Evolutionary conservation across 2,113 vertebrate species (phyloP).

Genomic region (Anguilla japonica): DNA sequence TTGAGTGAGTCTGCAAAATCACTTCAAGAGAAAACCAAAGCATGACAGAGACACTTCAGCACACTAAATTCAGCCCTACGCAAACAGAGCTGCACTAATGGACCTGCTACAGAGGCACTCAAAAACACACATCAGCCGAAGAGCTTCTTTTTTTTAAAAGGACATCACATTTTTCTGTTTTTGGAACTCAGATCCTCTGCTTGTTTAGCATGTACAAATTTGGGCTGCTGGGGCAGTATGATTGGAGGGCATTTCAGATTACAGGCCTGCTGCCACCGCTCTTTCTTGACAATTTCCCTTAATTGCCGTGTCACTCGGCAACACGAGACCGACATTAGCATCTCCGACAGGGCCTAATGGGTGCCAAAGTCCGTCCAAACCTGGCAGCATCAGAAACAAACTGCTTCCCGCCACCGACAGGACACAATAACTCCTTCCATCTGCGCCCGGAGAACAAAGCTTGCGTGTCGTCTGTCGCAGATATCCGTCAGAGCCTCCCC

Average conservation of each 20-base stretch:
- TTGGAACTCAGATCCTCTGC: background rate
- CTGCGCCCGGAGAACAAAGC: background rate
- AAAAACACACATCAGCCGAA: background rate
- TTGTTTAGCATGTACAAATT: background rate
- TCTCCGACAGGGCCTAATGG: background rate
- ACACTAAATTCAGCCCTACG: background rate
- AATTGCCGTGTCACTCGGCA: background rate
- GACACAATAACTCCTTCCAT: background rate
- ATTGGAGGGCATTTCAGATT: background rate
- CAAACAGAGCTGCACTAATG: background rate
- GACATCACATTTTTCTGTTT: background rate
- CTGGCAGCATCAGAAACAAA: background rate
- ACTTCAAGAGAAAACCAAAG: constrained; percentile 10
- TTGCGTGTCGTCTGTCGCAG: background rate
- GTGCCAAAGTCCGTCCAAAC: background rate
- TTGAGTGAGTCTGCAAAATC: background rate
- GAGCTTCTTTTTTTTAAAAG: background rate
- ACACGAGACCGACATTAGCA: background rate
- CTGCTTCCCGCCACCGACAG: background rate
- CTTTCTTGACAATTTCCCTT: constrained; percentile 1
- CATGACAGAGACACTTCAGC: background rate
- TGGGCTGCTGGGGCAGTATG: background rate
- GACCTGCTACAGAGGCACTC: background rate
- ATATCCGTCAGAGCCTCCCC: background rate
- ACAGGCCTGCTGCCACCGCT: background rate